Evolutionary conservation across 1,140 invertebrate genomes (phyloP).

Genomic region (Dryas iulia): DNA sequence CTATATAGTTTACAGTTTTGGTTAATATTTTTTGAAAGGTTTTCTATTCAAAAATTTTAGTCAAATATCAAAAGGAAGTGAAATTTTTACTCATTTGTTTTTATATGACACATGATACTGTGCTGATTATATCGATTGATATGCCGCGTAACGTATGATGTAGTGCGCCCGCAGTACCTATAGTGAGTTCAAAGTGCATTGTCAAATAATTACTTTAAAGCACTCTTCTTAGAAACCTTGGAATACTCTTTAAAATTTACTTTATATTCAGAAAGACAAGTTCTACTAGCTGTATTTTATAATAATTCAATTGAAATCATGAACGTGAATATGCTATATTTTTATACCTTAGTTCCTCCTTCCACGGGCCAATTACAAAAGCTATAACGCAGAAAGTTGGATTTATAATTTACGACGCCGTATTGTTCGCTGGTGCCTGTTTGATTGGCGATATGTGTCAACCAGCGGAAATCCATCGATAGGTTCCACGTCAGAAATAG

Average conservation of each 20-base stretch:
- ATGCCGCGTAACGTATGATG: no score
- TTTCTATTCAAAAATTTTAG: no score
- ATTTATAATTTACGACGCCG: conserved; percentile 62
- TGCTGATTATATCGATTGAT: background rate
- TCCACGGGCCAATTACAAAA: conserved; percentile 3
- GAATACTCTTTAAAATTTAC: no score
- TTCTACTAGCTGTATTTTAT: no score
- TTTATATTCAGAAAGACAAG: no score
- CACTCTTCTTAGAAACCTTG: no score
- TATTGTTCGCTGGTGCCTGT: conserved; percentile 69
- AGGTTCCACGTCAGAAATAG: conserved; percentile 69
- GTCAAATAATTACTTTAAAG: background rate
- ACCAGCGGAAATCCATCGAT: conserved; percentile 76
- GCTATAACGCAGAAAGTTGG: conserved; percentile 3
- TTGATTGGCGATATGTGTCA: conserved; percentile 74
- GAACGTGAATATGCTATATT: background rate
- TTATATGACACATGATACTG: background rate
- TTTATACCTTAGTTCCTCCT: conserved; percentile 2
- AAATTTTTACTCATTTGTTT: background rate
- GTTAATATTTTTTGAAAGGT: no score
- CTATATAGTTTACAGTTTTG: no score
- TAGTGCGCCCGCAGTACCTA: background rate
- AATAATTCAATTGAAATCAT: background rate
- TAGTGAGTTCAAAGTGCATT: no score
- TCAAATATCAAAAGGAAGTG: no score